A percentile compares a stretch with the other conserved stretches of the same genome.
phyloP scores from a whole-genome alignment of 1,140 invertebrate species.

The Pachypeltis micranthus region DNA sequence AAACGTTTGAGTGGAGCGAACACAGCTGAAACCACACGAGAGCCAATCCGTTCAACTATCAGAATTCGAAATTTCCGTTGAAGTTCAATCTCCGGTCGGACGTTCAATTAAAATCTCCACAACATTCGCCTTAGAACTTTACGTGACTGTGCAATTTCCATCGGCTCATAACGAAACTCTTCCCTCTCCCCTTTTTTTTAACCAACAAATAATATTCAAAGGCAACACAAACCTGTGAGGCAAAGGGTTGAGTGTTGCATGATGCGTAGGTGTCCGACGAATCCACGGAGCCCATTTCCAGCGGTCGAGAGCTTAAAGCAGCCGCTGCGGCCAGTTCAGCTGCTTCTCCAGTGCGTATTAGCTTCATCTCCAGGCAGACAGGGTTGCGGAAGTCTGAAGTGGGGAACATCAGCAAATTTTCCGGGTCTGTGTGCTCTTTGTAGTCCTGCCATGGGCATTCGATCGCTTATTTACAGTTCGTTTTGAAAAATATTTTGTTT shows the following conservation, averaged over 20 bases:
- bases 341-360: constrained; percentile 39
- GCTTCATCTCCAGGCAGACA: constrained; percentile 66
- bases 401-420: constrained; percentile 68
- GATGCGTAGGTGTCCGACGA: constrained; percentile 89
- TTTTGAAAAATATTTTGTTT: no score
- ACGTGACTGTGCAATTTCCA: no score
- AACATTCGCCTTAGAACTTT: no score
- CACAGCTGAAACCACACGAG: no score
- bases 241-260: constrained; percentile 87
- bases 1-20: no score
- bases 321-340: constrained; percentile 35
- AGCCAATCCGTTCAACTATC: no score
- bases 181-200: no score
- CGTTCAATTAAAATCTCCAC: no score
- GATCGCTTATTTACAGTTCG: background rate
- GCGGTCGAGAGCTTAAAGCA: constrained; percentile 36
- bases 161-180: no score
- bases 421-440: constrained; percentile 76
- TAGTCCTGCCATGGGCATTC: constrained; percentile 49
- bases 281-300: constrained; percentile 60
- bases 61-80: no score
- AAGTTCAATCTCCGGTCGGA: no score
- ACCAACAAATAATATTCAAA: no score
- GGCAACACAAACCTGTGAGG: constrained; percentile 51
- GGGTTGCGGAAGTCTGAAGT: constrained; percentile 67